Base-by-base conservation (phyloP, 2,888 invertebrate species). In the Perdita meconis region DNA sequence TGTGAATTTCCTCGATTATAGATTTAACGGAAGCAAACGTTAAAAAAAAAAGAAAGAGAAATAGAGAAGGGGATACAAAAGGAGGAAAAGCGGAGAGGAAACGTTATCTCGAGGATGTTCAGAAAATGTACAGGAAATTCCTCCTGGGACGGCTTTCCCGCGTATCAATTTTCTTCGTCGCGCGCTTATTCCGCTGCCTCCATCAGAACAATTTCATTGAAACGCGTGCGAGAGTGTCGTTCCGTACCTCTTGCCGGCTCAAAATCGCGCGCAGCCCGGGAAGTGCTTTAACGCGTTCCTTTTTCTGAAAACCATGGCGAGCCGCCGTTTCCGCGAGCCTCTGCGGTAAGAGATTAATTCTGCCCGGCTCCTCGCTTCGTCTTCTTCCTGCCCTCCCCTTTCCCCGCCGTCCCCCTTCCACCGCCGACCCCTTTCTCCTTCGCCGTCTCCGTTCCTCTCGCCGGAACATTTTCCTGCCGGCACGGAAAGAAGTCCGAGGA, bases 341-440 rank as follows among this genome's bases (percentile, higher is more conserved):
- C 75, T 30, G 65, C 71, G 72, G 68, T 73, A 69, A 80, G 79
- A 82, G 82, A 82, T 82, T 82, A 82, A 82, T 82, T 80, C 82
- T 30, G 56, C 56, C 60, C 63, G 65, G 42, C 55, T 67, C 60
- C 47, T 40, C 60, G 16, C 63, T 55, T 56, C 72, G 19, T 34
- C 67, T 26, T 65, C 70, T 24, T n/a, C 56, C 40, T n/a, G n/a
- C n/a, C n/a, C n/a, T n/a, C 47, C 36, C 8, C 36, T 16, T 13
- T 34, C 50, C 8, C 50, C 42, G 0, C 16, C 2, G 8, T 12
- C 1, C 44, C 2, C 44, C 4, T 19, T 30, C 22, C 2, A 24
- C n/a, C 44, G 4, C 10, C 8, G 5, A 22, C 2, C 22, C 5
- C 36, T 34, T 1, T 24, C 55, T 34, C n/a, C 47, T 22, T 50